Evolutionary conservation across 2,888 invertebrate species (phyloP).

Genomic region (Teinopalpus imperialis): DNA sequence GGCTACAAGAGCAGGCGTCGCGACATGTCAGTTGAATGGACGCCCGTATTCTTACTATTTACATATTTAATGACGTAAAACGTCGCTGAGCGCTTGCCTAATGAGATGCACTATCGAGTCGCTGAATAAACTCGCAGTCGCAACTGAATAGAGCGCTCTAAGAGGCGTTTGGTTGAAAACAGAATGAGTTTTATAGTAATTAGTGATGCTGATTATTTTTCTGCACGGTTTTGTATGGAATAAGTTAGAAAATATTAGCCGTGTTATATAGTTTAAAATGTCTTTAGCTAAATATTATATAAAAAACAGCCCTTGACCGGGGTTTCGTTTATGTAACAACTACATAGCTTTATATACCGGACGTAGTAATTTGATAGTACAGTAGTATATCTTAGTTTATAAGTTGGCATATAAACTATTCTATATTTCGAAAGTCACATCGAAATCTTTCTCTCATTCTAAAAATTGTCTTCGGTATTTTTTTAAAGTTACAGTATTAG

Average conservation of each 20-base stretch:
- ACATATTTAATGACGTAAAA: constrained; percentile 77
- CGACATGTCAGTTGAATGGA: constrained; percentile 74
- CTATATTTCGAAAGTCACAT: no score
- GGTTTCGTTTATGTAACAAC: no score
- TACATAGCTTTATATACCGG: no score
- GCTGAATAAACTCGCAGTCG: constrained; percentile 33
- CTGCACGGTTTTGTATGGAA: constrained; percentile 8
- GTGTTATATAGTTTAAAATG: not conserved
- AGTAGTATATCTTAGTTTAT: no score
- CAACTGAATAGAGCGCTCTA: constrained; percentile 27
- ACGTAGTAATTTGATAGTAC: no score
- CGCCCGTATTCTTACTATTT: constrained; percentile 73
- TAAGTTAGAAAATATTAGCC: constrained; percentile 18
- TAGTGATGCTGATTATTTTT: constrained; percentile 23
- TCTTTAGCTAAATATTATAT: not conserved
- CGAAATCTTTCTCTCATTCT: no score
- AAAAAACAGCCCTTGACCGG: no score
- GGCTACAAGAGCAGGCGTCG: constrained; percentile 49
- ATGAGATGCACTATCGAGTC: constrained; percentile 67
- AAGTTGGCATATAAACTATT: no score
- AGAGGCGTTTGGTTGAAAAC: constrained; percentile 17
- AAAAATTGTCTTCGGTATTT: no score
- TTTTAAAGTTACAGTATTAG: no score
- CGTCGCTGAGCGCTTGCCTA: constrained; percentile 58
- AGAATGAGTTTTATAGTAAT: constrained; percentile 21